Percentiles rank a stretch among this genome's conserved stretches.
Evolutionary conservation across 2,113 vertebrate species (phyloP).

Genomic region (Forbesichthys agassizii): DNA sequence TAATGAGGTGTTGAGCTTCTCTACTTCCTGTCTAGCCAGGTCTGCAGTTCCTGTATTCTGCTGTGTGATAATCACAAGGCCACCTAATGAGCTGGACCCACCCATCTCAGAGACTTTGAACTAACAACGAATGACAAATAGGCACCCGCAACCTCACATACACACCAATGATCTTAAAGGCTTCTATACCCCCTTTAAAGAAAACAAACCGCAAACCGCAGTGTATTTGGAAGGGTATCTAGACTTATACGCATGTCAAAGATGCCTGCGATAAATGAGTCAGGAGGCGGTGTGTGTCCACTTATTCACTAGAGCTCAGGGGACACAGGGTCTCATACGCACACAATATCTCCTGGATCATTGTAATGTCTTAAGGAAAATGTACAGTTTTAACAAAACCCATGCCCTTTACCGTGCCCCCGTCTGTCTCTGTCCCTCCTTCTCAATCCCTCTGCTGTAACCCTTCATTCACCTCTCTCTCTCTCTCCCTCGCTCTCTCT

Average conservation of each 20-base stretch:
- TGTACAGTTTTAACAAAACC: constrained; percentile 41
- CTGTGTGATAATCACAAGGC: constrained; percentile 65
- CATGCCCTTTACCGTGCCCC: constrained; percentile 24
- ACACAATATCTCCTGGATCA: constrained; percentile 48
- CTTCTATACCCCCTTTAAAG: constrained; percentile 12
- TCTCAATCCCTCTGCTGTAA: neutral
- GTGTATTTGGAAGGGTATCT: constrained; percentile 3
- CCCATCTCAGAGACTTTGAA: constrained; percentile 38
- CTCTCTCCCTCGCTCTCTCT: constrained; percentile 41
- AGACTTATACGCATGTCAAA: constrained; percentile 11
- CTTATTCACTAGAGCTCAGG: constrained; percentile 9
- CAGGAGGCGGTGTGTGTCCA: neutral
- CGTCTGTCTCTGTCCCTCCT: constrained; percentile 33
- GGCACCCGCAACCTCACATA: constrained; percentile 14
- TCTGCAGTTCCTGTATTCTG: constrained; percentile 74
- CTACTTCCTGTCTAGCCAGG: constrained; percentile 77
- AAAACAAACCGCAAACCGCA: constrained; percentile 4
- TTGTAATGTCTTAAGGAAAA: constrained; percentile 48
- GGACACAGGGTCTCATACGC: constrained; percentile 33
- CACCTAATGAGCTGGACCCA: constrained; percentile 75
- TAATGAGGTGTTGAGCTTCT: constrained; percentile 78
- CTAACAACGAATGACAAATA: constrained; percentile 21
- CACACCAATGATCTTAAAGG: constrained; percentile 4
- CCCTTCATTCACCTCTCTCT: constrained; percentile 20
- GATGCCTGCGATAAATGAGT: neutral